Evolutionary conservation across 2,888 invertebrate species (phyloP).

Genomic region (Rhamnusium bicolor): DNA sequence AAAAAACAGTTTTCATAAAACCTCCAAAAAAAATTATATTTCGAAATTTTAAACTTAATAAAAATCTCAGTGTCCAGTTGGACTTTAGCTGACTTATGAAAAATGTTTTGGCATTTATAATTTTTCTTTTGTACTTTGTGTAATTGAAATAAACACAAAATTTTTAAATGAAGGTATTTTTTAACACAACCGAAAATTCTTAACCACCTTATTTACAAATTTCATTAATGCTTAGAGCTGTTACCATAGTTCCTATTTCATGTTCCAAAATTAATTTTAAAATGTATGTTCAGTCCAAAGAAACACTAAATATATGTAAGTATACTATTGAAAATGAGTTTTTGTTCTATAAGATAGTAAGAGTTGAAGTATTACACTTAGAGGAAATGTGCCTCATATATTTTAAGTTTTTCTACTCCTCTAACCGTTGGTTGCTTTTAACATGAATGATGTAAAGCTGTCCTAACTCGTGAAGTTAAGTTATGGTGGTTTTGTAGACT

Average conservation of each 20-base stretch:
- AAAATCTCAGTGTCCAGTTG: too few species aligned
- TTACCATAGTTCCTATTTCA: neutral
- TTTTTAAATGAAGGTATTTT: too few species aligned
- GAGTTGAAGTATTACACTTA: slow-evolving; percentile 34
- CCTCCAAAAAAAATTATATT: too few species aligned
- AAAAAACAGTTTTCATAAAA: too few species aligned
- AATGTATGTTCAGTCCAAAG: neutral
- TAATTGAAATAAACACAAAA: too few species aligned
- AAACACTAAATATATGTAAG: neutral
- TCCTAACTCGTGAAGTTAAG: slow-evolving; percentile 47
- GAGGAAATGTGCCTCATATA: slow-evolving; percentile 41
- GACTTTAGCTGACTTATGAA: too few species aligned
- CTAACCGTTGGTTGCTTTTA: slow-evolving; percentile 41
- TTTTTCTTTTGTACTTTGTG: too few species aligned
- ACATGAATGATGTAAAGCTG: slow-evolving; percentile 49
- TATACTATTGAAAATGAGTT: neutral
- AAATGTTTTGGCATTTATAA: too few species aligned
- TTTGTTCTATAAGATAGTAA: neutral
- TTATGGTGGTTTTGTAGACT: slow-evolving; percentile 48
- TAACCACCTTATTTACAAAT: too few species aligned
- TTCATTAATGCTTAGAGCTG: neutral
- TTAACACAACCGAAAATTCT: too few species aligned
- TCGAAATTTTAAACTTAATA: too few species aligned
- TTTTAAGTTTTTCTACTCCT: slow-evolving; percentile 40
- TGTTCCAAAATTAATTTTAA: neutral